These are phyloP conservation scores for Nomada ferruginata DNA, from an alignment of 2,888 invertebrate genomes.

Conservation along the genomic window DNA sequence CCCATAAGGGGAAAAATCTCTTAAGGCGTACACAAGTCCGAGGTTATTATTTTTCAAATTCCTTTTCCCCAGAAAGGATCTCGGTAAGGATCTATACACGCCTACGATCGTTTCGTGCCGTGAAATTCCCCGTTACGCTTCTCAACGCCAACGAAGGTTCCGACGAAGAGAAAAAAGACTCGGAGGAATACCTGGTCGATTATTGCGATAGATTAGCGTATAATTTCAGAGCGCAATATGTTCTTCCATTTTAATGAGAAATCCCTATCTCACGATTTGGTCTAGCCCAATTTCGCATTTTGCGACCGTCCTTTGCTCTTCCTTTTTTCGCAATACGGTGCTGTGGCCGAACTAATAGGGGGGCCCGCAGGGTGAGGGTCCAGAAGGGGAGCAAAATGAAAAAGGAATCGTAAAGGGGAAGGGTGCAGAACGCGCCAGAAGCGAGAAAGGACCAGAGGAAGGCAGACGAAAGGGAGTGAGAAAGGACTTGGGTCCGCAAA, in stretches of 20 bases:
- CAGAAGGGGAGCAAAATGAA: slow-evolving; percentile 62
- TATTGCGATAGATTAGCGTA: slow-evolving; percentile 29
- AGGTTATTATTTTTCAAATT: slow-evolving; percentile 19
- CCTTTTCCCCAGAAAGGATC: not conserved
- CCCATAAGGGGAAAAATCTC: slow-evolving; percentile 46
- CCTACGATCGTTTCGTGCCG: not conserved
- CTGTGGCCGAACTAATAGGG: slow-evolving; percentile 72
- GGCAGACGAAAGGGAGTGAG: slow-evolving; percentile 38
- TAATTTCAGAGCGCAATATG: slow-evolving; percentile 39
- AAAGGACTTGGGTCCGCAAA: slow-evolving; percentile 25
- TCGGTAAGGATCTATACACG: not conserved
- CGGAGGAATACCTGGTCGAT: slow-evolving; percentile 10
- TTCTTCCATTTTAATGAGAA: slow-evolving; percentile 63
- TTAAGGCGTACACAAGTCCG: too few species aligned
- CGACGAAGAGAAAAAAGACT: not conserved
- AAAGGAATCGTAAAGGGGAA: slow-evolving; percentile 32
- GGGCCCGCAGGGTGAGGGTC: slow-evolving; percentile 55
- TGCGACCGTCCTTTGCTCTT: slow-evolving; percentile 52
- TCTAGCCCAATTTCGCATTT: slow-evolving; percentile 71
- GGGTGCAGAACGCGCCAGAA: slow-evolving; percentile 58
- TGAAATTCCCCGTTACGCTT: slow-evolving; percentile 22
- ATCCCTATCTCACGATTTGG: slow-evolving; percentile 62
- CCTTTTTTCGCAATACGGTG: slow-evolving; percentile 58
- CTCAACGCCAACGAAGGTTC: slow-evolving; percentile 2
- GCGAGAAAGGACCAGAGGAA: slow-evolving; percentile 38